phyloP scores from a whole-genome alignment of 2,888 invertebrate genomes.

The Andrena flavipes region DNA sequence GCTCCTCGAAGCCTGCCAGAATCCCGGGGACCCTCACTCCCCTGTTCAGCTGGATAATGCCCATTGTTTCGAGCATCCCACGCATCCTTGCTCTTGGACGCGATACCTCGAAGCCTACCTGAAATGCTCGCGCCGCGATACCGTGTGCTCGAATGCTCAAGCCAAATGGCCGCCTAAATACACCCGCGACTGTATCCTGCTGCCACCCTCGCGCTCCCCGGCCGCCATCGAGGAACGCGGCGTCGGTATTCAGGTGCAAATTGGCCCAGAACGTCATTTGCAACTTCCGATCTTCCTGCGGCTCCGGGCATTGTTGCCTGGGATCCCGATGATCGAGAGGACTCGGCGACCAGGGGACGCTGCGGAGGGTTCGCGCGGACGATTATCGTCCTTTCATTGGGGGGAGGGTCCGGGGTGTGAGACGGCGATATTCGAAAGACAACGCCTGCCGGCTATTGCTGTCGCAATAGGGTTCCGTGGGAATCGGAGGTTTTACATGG shows the following conservation, averaged over 20 bases:
- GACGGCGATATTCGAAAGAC: background rate
- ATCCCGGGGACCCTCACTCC: conserved; percentile 55
- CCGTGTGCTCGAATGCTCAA: conserved; percentile 62
- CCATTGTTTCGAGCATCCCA: conserved; percentile 77
- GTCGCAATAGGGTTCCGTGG: background rate
- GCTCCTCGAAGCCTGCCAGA: conserved; percentile 60
- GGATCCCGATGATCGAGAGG: background rate
- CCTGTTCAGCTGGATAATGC: conserved; percentile 70
- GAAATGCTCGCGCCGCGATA: conserved; percentile 67
- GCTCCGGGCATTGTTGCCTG: conserved; percentile 5
- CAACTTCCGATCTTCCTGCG: conserved; percentile 60
- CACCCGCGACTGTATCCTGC: conserved; percentile 49
- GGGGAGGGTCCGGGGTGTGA: background rate
- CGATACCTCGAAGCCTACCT: conserved; percentile 64
- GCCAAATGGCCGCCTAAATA: conserved; percentile 66
- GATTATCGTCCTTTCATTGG: conserved; percentile 4
- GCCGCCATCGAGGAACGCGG: conserved; percentile 19
- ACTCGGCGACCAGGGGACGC: background rate
- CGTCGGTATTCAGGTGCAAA: conserved; percentile 69
- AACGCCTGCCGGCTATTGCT: background rate
- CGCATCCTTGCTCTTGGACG: conserved; percentile 72
- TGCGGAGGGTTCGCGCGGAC: background rate
- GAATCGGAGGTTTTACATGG: background rate
- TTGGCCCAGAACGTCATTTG: conserved; percentile 58
- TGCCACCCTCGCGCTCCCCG: conserved; percentile 22